Evolutionary conservation across 1,140 invertebrate species (phyloP), one percentile per base, ranked within the genome.

Genomic region (Aphaenogaster floridana): DNA sequence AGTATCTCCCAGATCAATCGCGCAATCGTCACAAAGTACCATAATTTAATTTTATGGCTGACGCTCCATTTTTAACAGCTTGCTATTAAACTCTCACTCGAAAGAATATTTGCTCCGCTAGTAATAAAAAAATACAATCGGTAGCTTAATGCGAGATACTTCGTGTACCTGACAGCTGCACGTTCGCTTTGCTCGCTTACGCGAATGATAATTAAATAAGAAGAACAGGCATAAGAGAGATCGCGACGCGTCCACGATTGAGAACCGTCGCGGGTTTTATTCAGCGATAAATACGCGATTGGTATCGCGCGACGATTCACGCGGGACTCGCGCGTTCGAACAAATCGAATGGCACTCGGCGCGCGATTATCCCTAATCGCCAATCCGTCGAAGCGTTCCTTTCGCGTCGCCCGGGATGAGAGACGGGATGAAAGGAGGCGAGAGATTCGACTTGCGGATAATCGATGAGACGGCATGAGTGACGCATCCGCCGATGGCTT

Each of bases 361-460:
- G 68, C 68, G 79, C 68, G 68, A 83, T 83, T 83, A 83, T 83
- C 79, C 66, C 68, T 83, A 83, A 83, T 83, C 79, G 79, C 68
- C 52, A 68, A 83, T 72, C 66, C 66, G 21, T 48, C 79, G 39
- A 68, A n/a, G 42, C 79, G 78, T 72, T 81, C 28, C 64, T 59
- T 59, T 81, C 52, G 21, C 50, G 34, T 71, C 28, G 39, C 45
- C 28, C 61, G 61, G 11, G 17, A 28, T 28, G 28, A 68, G 15
- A 48, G 79, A 83, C 39, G 39, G 28, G 11, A 74, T 72, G 80
- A 72, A 74, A 83, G 45, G 80, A 74, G 28, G 68, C 42, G 28
- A 83, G 80, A 83, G 80, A 83, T 83, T 83, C 80, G 80, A 83
- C 71, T 83, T 74, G 68, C 52, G 80, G 80, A 83, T 83, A 83